Percentiles rank a stretch among this genome's conserved stretches.
Conservation (phyloP, 2,888 invertebrate species). For the Dastarcus helophoroides region DNA sequence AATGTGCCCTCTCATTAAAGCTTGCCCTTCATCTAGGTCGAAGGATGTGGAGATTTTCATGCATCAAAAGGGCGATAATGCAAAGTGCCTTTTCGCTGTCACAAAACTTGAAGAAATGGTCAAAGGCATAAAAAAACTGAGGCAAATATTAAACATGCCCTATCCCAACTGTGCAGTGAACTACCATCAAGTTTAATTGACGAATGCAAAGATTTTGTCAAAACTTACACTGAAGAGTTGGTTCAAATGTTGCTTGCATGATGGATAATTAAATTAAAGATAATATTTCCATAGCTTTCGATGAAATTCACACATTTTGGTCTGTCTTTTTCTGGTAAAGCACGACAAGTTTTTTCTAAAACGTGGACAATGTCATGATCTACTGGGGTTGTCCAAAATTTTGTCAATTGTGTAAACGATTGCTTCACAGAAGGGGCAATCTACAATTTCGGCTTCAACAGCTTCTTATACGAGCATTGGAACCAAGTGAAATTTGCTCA, state of each 20-base stretch:
- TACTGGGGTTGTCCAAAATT: constrained; percentile 6
- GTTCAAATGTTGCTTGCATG: constrained; percentile 66
- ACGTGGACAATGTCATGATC: no score
- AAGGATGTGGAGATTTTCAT: constrained; percentile 44
- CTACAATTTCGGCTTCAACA: no score
- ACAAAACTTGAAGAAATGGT: constrained; percentile 63
- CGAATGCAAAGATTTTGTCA: constrained; percentile 66
- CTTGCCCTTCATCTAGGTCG: constrained; percentile 49
- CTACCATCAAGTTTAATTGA: constrained; percentile 50
- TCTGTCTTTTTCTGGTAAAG: constrained; percentile 67
- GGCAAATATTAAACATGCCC: no score
- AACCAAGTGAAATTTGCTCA: constrained; percentile 60
- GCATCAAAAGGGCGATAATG: constrained; percentile 43
- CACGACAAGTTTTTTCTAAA: no score
- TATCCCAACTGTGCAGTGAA: no score
- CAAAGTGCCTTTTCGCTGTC: constrained; percentile 72
- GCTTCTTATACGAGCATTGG: constrained; percentile 53
- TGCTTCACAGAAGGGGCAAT: no score
- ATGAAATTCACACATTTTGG: no score
- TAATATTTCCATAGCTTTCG: no score
- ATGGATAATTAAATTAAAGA: constrained; percentile 62
- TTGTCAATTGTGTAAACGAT: no score
- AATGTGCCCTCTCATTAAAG: constrained; percentile 60
- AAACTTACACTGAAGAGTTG: constrained; percentile 62
- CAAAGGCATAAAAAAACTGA: no score